These are phyloP conservation scores for Mustelus asterias DNA, from an alignment of 2,113 vertebrate genomes.

Conservation along the genomic window DNA sequence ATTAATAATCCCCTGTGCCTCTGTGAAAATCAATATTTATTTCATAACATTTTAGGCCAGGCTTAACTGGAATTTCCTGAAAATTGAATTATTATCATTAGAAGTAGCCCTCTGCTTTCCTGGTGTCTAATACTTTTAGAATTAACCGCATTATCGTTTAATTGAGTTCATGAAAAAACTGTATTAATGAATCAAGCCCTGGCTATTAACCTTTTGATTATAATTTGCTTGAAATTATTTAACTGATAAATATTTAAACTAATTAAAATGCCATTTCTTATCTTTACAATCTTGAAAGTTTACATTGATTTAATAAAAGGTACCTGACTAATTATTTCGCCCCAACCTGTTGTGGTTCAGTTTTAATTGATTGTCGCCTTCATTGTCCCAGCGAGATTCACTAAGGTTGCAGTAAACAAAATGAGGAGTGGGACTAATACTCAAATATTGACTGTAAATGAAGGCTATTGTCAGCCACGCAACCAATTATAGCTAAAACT, in stretches of 20 bases:
- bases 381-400: neutral
- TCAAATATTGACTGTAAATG: constrained; percentile 6
- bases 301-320: constrained; percentile 3
- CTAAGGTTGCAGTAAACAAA: neutral
- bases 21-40: constrained; percentile 1
- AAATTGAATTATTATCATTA: neutral
- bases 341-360: neutral
- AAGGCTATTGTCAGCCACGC: neutral
- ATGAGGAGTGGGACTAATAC: neutral
- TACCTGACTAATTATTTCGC: neutral
- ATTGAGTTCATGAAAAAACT: neutral
- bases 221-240: constrained; percentile 5
- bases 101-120: neutral
- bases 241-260: neutral
- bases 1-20: neutral
- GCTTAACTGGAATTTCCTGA: neutral
- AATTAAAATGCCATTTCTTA: neutral
- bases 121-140: neutral
- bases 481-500: neutral
- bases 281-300: neutral
- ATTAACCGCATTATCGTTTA: neutral
- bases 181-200: neutral
- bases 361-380: neutral
- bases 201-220: neutral
- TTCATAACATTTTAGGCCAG: neutral